Percentiles rank a stretch among this genome's conserved stretches.
phyloP scores from a whole-genome alignment of 1,140 invertebrate species.

The Drosophila jambulina region DNA sequence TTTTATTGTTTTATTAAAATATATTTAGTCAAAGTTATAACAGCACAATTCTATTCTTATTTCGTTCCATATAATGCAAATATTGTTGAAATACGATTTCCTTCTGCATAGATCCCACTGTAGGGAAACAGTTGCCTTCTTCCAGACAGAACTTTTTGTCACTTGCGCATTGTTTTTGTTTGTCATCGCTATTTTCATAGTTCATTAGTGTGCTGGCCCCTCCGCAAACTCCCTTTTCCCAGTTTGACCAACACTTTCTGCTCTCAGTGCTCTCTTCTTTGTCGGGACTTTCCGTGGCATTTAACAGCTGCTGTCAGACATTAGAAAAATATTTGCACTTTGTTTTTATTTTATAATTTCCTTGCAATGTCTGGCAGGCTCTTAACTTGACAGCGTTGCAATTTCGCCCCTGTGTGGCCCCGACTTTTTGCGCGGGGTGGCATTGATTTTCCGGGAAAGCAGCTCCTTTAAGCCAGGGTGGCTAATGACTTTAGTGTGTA shows the following conservation, averaged over 20 bases:
- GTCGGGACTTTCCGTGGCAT: constrained; percentile 42
- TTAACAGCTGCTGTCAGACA: constrained; percentile 66
- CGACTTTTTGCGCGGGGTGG: constrained; percentile 12
- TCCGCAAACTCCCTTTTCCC: background rate
- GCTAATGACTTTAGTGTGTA: constrained; percentile 79
- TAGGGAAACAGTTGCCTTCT: constrained; percentile 18
- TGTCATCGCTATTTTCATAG: constrained; percentile 64
- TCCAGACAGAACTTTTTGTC: constrained; percentile 16
- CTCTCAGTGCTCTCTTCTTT: constrained; percentile 7
- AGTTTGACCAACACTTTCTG: constrained; percentile 23
- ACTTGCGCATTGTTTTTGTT: constrained; percentile 48
- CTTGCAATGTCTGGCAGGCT: constrained; percentile 56
- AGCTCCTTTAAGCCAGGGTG: constrained; percentile 56
- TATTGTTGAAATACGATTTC: background rate
- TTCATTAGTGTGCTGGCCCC: constrained; percentile 62
- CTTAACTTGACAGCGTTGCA: constrained; percentile 45
- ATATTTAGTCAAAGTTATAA: background rate
- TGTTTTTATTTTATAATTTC: constrained; percentile 65
- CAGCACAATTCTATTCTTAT: background rate
- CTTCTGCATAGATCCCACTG: constrained; percentile 11
- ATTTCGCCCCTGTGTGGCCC: constrained; percentile 15
- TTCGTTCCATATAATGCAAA: background rate
- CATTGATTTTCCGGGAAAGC: constrained; percentile 59
- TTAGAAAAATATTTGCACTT: constrained; percentile 79
- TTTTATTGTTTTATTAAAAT: constrained; percentile 4